Conservation (phyloP, 2,113 vertebrate species). For the Pongo abelii region DNA sequence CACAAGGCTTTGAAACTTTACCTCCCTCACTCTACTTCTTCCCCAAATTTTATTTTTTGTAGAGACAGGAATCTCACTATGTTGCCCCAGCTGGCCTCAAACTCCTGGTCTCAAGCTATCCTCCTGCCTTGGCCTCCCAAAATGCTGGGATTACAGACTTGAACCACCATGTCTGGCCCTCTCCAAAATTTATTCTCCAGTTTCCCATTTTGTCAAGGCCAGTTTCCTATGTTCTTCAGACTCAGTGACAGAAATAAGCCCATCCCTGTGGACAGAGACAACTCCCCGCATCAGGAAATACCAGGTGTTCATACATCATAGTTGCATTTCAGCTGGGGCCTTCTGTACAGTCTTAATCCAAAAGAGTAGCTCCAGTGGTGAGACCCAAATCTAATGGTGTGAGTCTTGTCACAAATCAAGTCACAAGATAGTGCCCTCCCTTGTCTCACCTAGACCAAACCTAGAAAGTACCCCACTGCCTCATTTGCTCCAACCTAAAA, state of each 20-base stretch:
- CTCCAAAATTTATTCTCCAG: background rate
- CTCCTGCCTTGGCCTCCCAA: too few species aligned
- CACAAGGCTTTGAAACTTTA: background rate
- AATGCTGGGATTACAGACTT: too few species aligned
- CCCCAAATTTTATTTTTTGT: too few species aligned
- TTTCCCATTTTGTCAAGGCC: background rate
- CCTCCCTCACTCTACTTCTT: background rate
- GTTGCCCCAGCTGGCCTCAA: too few species aligned
- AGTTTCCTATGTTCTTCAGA: background rate
- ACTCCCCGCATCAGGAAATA: background rate
- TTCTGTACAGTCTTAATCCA: background rate
- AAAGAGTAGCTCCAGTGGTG: background rate
- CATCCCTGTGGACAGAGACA: background rate
- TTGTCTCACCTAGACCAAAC: background rate
- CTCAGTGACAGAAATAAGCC: background rate
- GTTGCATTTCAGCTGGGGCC: background rate
- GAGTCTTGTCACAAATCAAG: background rate
- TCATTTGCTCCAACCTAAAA: background rate
- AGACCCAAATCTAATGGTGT: background rate
- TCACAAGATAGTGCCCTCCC: background rate
- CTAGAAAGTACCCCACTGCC: background rate
- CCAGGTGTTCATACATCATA: background rate
- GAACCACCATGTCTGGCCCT: too few species aligned
- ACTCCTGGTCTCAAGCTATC: too few species aligned
- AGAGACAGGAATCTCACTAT: too few species aligned